Evolutionary conservation across 2,113 vertebrate genomes (phyloP).

Genomic region (Phainopepla nitens): DNA sequence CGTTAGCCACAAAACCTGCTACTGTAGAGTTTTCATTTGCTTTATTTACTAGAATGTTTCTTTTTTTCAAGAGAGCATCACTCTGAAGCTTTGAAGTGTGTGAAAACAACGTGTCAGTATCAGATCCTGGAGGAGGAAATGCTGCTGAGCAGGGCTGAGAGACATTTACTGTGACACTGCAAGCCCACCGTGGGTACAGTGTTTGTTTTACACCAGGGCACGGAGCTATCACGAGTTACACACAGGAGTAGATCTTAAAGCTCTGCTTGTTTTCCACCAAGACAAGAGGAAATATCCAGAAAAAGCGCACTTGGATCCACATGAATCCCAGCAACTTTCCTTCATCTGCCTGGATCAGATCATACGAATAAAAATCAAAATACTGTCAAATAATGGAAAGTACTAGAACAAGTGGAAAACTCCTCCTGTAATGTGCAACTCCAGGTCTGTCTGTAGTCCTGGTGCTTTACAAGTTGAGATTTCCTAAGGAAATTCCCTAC

Average conservation of each 20-base stretch:
- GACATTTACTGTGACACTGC: neutral
- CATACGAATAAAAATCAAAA: neutral
- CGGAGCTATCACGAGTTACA: neutral
- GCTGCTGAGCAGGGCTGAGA: neutral
- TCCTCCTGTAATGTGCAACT: neutral
- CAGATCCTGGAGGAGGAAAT: neutral
- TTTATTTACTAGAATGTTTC: neutral
- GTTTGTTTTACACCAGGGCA: neutral
- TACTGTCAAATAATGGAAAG: neutral
- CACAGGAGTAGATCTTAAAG: neutral
- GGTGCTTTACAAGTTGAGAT: neutral
- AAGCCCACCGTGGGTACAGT: accelerated
- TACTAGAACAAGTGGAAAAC: neutral
- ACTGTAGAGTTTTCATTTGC: neutral
- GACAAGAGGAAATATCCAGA: neutral
- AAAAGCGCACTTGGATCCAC: neutral
- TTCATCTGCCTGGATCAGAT: neutral
- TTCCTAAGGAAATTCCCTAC: neutral
- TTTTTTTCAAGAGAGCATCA: neutral
- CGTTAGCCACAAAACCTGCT: neutral
- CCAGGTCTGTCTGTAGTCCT: accelerated
- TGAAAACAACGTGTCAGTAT: neutral
- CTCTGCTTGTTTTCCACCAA: neutral
- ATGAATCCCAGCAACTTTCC: accelerated
- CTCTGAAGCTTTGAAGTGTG: neutral